phyloP scores from a whole-genome alignment of 2,113 vertebrate genomes.

The Etia nguti region DNA sequence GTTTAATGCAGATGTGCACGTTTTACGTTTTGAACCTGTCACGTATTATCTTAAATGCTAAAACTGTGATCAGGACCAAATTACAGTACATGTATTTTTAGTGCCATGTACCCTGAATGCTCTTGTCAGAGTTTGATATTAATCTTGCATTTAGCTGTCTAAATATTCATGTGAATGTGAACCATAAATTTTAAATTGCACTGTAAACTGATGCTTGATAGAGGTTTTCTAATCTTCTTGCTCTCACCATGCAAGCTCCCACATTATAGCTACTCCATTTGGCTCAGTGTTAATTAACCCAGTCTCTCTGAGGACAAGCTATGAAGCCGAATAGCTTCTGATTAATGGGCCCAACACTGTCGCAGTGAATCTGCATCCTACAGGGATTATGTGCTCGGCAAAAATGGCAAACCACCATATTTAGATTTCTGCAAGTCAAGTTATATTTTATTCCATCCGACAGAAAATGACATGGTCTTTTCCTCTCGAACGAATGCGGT shows the following conservation, averaged over 20 bases:
- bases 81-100: slow-evolving; percentile 4
- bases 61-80: not conserved
- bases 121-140: slow-evolving; percentile 22
- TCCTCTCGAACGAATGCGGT: slow-evolving; percentile 35
- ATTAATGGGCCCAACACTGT: slow-evolving; percentile 57
- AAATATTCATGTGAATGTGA: slow-evolving; percentile 40
- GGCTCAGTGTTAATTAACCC: slow-evolving; percentile 56
- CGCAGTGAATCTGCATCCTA: slow-evolving; percentile 44
- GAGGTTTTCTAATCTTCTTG: slow-evolving; percentile 38
- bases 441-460: slow-evolving; percentile 42
- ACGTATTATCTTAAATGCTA: not conserved
- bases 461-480: slow-evolving; percentile 41
- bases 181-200: slow-evolving; percentile 22
- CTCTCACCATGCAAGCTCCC: slow-evolving; percentile 22
- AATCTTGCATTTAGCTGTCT: slow-evolving; percentile 40
- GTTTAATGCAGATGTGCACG: not conserved
- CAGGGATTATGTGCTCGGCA: slow-evolving; percentile 34
- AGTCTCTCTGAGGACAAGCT: slow-evolving; percentile 47
- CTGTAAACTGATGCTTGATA: slow-evolving; percentile 12
- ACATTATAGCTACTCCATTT: slow-evolving; percentile 40
- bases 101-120: slow-evolving; percentile 27
- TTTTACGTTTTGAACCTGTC: not conserved
- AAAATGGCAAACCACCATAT: slow-evolving; percentile 67
- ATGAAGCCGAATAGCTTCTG: slow-evolving; percentile 60
- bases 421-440: slow-evolving; percentile 54